These are phyloP conservation scores for Calliphora vicina DNA, from an alignment of 1,140 invertebrate species.

Conservation along the genomic window DNA sequence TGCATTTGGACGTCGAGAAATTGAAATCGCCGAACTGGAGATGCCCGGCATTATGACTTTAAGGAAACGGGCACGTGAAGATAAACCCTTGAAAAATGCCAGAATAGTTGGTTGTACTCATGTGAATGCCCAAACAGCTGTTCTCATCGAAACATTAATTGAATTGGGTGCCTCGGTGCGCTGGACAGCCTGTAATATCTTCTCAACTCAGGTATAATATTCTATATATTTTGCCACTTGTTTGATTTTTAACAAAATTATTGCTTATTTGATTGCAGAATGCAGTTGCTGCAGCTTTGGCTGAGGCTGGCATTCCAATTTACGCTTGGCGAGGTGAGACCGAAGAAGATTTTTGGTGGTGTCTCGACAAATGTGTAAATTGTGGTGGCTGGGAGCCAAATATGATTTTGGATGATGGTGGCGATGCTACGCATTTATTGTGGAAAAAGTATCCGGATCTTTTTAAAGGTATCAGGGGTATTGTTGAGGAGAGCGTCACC, in stretches of 20 bases:
- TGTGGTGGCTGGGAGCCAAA: conserved; percentile 88
- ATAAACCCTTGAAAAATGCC: conserved; percentile 93
- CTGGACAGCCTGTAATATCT: conserved; percentile 98
- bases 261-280: conserved; percentile 69
- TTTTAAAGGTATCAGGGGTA: conserved; percentile 95
- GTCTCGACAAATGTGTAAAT: conserved; percentile 91
- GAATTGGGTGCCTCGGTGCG: conserved; percentile 89
- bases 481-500: conserved; percentile 97
- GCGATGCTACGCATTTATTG: conserved; percentile 96
- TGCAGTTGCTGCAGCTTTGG: conserved; percentile 93
- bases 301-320: conserved; percentile 86
- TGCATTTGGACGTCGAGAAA: conserved; percentile 83
- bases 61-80: conserved; percentile 85
- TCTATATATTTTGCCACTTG: not conserved
- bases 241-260: not conserved
- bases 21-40: conserved; percentile 98
- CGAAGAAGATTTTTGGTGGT: conserved; percentile 99
- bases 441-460: conserved; percentile 94
- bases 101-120: conserved; percentile 97
- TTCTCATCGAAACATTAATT: conserved; percentile 90
- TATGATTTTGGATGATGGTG: conserved; percentile 97
- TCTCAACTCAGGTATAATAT: conserved; percentile 83
- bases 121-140: conserved; percentile 96
- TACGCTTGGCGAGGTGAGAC: conserved; percentile 96
- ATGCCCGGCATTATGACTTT: conserved; percentile 97